Percentiles rank a stretch among this genome's conserved stretches.
phyloP scores from a whole-genome alignment of 2,888 invertebrate species.

The Coleophora flavipennella region DNA sequence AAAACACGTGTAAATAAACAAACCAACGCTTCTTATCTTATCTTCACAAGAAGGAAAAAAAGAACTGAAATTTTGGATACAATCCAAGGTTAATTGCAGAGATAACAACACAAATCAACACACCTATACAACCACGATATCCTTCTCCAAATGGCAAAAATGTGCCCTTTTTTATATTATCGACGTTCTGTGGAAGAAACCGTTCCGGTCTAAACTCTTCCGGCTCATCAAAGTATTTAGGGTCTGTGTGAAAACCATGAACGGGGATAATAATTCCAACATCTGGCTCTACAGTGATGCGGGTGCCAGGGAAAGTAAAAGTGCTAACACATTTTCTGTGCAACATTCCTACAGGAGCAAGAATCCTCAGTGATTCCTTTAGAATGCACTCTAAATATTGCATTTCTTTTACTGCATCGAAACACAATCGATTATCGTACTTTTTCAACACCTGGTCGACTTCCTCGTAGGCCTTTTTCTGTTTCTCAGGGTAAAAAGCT shows the following conservation, averaged over 20 bases:
- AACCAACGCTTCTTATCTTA: too few relatives aligned
- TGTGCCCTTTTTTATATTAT: not conserved
- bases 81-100: too few relatives aligned
- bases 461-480: slow-evolving; percentile 22
- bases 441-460: slow-evolving; percentile 14
- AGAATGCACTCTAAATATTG: slow-evolving; percentile 5
- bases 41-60: not conserved
- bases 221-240: slow-evolving; percentile 9
- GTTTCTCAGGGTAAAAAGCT: slow-evolving; percentile 23
- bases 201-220: slow-evolving; percentile 10
- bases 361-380: slow-evolving; percentile 1
- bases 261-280: slow-evolving; percentile 3
- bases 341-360: slow-evolving; percentile 2
- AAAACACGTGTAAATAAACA: not conserved
- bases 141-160: slow-evolving; percentile 12
- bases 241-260: slow-evolving; percentile 6
- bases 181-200: slow-evolving; percentile 6
- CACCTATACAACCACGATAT: not conserved
- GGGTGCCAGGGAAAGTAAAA: slow-evolving; percentile 11
- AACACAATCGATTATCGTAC: slow-evolving; percentile 8
- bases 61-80: not conserved
- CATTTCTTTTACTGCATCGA: slow-evolving; percentile 11
- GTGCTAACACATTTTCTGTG: slow-evolving; percentile 11
- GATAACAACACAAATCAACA: too few relatives aligned
- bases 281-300: slow-evolving; percentile 5